A percentile compares a stretch with the other conserved stretches of the same genome.
These are phyloP conservation scores for Malurus leucopterus DNA, from an alignment of 2,797 vertebrate genomes.

Conservation along the genomic window DNA sequence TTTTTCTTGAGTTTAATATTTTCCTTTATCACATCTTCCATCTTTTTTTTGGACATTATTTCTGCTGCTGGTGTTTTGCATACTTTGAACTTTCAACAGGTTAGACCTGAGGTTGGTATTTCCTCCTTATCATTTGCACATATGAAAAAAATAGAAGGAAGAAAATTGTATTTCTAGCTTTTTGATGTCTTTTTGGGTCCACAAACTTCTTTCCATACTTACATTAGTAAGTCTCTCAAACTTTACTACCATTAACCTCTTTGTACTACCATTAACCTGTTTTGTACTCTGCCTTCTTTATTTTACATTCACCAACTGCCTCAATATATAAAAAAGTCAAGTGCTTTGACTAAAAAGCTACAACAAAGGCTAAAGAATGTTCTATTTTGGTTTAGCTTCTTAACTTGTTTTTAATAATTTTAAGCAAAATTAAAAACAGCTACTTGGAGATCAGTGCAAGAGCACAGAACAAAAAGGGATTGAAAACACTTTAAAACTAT, in stretches of 20 bases:
- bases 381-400: background rate
- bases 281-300: background rate
- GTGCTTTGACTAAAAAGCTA: background rate
- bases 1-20: background rate
- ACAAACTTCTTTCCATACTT: background rate
- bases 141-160: background rate
- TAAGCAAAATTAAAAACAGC: conserved; percentile 3
- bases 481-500: background rate
- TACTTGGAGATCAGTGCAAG: background rate
- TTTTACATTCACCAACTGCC: background rate
- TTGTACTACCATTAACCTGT: background rate
- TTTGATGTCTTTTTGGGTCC: background rate
- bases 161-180: background rate
- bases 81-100: background rate
- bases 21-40: background rate
- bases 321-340: background rate
- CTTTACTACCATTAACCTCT: background rate
- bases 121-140: background rate
- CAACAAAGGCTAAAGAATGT: background rate
- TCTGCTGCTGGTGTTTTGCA: background rate
- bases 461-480: background rate
- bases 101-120: background rate
- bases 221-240: background rate
- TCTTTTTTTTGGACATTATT: background rate
- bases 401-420: background rate